Conservation (phyloP, 1,140 invertebrate species). For the Oreohelix idahoensis region DNA sequence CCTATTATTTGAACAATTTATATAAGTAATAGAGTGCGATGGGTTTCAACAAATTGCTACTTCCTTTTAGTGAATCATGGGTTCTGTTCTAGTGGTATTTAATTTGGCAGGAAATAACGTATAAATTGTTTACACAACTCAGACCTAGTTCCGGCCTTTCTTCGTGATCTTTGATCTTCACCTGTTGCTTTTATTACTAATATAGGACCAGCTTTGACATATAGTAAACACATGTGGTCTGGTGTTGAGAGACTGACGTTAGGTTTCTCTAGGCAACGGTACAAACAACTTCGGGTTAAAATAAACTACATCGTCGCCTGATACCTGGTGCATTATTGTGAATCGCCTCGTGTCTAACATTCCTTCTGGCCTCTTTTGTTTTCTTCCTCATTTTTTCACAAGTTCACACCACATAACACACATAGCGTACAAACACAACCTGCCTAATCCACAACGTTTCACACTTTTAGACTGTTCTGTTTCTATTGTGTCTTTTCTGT, state of each 20-base stretch:
- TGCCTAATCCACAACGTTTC: too few relatives aligned
- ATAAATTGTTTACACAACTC: neutral
- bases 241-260: neutral
- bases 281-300: neutral
- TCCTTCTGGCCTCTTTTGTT: too few relatives aligned
- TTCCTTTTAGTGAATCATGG: neutral
- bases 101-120: neutral
- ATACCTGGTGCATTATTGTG: neutral
- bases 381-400: too few relatives aligned
- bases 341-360: neutral
- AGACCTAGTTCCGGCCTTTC: neutral
- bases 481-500: too few relatives aligned
- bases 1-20: too few relatives aligned
- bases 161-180: neutral
- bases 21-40: too few relatives aligned
- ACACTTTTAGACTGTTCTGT: too few relatives aligned
- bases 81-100: neutral
- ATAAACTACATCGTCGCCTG: neutral
- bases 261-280: neutral
- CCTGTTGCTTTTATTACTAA: neutral
- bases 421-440: too few relatives aligned
- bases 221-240: neutral
- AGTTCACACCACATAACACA: too few relatives aligned
- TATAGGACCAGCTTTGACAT: neutral
- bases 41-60: neutral